Evolutionary conservation across 2,888 invertebrate species (phyloP).

Genomic region (Pyrrhosoma nymphula): DNA sequence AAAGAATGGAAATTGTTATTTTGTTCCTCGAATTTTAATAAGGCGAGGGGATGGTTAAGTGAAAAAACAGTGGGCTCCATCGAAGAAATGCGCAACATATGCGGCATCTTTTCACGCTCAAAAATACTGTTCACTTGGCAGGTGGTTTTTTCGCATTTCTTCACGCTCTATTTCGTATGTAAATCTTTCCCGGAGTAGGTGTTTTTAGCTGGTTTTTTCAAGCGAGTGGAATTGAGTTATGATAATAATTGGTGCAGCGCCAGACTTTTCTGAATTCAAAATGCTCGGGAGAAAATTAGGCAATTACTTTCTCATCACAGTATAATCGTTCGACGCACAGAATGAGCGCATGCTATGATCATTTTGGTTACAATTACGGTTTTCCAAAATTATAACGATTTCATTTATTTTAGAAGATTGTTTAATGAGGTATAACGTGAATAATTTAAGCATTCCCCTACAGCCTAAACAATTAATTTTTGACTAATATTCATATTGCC

Average conservation of each 20-base stretch:
- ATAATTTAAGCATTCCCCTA: no score
- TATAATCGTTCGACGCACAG: not conserved
- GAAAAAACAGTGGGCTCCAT: not conserved
- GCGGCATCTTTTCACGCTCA: conserved; percentile 35
- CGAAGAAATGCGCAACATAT: not conserved
- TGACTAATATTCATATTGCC: no score
- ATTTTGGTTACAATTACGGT: no score
- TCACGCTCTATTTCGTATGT: conserved; percentile 27
- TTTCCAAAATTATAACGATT: no score
- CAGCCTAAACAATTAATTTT: no score
- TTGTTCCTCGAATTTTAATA: not conserved
- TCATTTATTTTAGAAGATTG: no score
- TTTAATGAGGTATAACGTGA: no score
- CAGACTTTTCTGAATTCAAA: not conserved
- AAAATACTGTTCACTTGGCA: not conserved
- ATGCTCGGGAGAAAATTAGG: not conserved
- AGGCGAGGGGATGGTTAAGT: conserved; percentile 2
- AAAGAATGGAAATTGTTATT: not conserved
- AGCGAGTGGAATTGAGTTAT: not conserved
- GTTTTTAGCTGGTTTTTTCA: not conserved
- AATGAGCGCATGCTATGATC: not conserved
- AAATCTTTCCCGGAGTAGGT: not conserved
- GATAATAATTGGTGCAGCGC: not conserved
- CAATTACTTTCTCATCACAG: not conserved
- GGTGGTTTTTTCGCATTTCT: not conserved